Conservation (phyloP, 2,797 vertebrate genomes). For the Alcedo atthis region DNA sequence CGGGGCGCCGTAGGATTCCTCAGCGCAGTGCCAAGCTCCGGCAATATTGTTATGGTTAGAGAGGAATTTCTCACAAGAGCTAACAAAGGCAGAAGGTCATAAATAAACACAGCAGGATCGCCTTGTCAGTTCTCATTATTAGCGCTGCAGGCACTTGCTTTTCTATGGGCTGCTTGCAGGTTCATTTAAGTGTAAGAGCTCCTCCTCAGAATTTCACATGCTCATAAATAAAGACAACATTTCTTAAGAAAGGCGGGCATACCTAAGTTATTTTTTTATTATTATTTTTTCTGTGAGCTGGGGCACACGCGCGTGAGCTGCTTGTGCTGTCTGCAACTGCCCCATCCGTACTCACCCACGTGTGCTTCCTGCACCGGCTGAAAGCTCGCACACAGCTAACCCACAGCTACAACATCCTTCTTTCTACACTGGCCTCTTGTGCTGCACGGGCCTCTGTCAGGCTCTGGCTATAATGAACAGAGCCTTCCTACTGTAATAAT, state of each 20-base stretch:
- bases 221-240: slow-evolving; percentile 75
- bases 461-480: slow-evolving; percentile 1
- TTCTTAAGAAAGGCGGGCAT: slow-evolving; percentile 62
- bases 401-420: background rate
- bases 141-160: slow-evolving; percentile 79
- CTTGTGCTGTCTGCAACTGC: background rate
- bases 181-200: slow-evolving; percentile 80
- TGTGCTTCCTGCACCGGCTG: background rate
- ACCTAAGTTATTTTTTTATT: background rate
- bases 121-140: slow-evolving; percentile 86
- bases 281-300: background rate
- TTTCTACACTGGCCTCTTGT: rapidly evolving
- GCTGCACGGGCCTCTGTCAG: background rate
- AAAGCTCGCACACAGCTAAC: background rate
- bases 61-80: slow-evolving; percentile 85
- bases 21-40: slow-evolving; percentile 77
- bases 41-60: slow-evolving; percentile 81
- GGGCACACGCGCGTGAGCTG: background rate
- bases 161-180: slow-evolving; percentile 76
- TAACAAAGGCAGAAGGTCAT: slow-evolving; percentile 88
- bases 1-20: slow-evolving; percentile 74
- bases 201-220: slow-evolving; percentile 75
- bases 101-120: slow-evolving; percentile 85
- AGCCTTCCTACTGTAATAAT: slow-evolving; percentile 42
- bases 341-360: rapidly evolving